Percentiles rank a stretch among this genome's conserved stretches.
phyloP scores from a whole-genome alignment of 2,113 vertebrate genomes.

The Todiramphus saurophagus region DNA sequence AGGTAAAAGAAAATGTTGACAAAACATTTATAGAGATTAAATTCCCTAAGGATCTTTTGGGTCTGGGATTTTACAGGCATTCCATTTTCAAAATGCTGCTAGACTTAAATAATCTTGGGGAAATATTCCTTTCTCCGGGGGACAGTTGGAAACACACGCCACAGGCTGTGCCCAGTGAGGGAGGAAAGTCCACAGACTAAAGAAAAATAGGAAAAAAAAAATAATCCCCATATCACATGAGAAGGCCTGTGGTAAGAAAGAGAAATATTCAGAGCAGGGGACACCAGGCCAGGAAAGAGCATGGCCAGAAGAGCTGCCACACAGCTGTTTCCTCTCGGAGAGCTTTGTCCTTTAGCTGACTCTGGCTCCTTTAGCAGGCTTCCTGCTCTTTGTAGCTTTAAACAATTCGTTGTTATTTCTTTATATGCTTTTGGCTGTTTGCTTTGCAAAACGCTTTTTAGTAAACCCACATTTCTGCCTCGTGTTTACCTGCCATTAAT shows the following conservation, averaged over 20 bases:
- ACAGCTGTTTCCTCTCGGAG: constrained; percentile 12
- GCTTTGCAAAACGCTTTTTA: constrained; percentile 45
- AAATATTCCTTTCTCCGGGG: constrained; percentile 54
- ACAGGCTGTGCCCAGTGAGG: neutral
- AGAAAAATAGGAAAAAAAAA: neutral
- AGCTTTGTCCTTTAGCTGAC: constrained; percentile 49
- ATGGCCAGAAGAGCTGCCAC: neutral
- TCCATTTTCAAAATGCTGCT: constrained; percentile 31
- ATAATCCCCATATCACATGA: neutral
- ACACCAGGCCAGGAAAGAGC: neutral
- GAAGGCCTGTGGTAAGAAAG: constrained; percentile 11
- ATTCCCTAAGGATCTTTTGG: constrained; percentile 33
- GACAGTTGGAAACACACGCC: neutral
- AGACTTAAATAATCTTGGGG: constrained; percentile 75
- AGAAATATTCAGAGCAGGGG: neutral
- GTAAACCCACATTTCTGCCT: neutral
- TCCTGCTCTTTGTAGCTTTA: constrained; percentile 45
- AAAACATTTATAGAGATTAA: constrained; percentile 56
- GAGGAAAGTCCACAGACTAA: neutral
- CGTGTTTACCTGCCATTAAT: constrained; percentile 51
- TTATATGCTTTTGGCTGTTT: constrained; percentile 47
- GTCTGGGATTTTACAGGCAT: constrained; percentile 42
- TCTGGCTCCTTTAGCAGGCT: neutral
- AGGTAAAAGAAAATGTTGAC: constrained; percentile 62
- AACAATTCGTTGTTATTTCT: constrained; percentile 28